Evolutionary conservation across 2,888 invertebrate species (phyloP), one percentile per base, ranked within the genome.

Genomic region (Hypomecis punctinalis): DNA sequence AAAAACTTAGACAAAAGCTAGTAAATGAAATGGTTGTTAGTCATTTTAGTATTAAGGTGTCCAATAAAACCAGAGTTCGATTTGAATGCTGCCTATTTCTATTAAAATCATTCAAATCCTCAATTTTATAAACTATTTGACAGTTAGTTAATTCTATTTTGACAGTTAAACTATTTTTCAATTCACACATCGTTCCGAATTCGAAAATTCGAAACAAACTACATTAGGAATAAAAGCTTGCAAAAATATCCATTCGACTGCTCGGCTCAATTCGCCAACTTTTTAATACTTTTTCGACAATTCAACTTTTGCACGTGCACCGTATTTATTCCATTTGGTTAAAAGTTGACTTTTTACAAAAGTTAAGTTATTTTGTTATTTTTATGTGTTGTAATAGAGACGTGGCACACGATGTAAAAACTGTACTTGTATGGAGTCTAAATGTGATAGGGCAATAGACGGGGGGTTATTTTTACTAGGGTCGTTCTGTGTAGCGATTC

Each of bases 281-380:
- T 42, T 49, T 48, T 45, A 39, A 11, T 23, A 60, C 33, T 46
- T 46, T 53, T 47, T 54, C 33, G 55, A 36, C 43, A 46, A 48
- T 52, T 9, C 35, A 43, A 58, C 57, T 63, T 51, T 42, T 23
- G 54, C 33, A 47, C 55, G 64, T 59, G 54, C 55, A 1, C 3
- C 60, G 51, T 42, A 35, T 42, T 11, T 60, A 60, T 60, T 55
- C 55, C n/a, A 46, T 64, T 51, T 35, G 36, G 45, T 59, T 40
- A 11, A 59, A 59, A 59, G 58, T 52, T 60, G 8, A 57, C 23
- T 64, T 59, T 40, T 46, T 13, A 48, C 1, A n/a, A 60, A 47
- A 53, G 53, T 42, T 58, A 4, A 33, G 7, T 6, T 11, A 52
- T 63, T 63, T 45, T 13, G n/a, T 23, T 36, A 42, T 6, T 43